Conservation (phyloP, 2,888 invertebrate genomes). For the Agelastica alni region DNA sequence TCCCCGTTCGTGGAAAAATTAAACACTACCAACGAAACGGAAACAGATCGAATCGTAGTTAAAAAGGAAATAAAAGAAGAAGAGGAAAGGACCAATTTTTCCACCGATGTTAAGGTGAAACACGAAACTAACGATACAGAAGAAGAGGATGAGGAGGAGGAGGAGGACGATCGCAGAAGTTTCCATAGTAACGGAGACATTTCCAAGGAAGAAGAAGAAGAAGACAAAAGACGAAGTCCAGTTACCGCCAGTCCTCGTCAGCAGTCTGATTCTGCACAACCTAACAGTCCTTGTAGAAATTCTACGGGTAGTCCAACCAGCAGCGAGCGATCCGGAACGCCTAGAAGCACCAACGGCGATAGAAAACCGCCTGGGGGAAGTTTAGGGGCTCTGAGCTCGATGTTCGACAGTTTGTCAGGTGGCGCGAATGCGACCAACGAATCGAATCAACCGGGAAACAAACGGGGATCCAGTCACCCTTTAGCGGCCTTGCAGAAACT, state of each 20-base stretch:
- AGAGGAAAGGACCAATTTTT: constrained; percentile 48
- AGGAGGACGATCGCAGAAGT: constrained; percentile 55
- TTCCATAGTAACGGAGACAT: constrained; percentile 52
- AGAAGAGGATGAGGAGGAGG: constrained; percentile 56
- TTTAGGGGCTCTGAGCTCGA: constrained; percentile 82
- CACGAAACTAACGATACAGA: constrained; percentile 52
- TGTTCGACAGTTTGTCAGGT: constrained; percentile 87
- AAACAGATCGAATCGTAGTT: constrained; percentile 53
- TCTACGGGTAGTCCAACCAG: constrained; percentile 74
- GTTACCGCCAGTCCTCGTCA: constrained; percentile 52
- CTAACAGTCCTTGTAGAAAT: constrained; percentile 66
- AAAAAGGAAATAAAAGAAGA: constrained; percentile 54
- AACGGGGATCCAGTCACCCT: constrained; percentile 82
- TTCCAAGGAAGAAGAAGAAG: constrained; percentile 49
- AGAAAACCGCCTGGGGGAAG: constrained; percentile 67
- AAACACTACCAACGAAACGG: constrained; percentile 54
- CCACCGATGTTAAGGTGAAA: constrained; percentile 56
- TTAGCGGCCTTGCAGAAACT: constrained; percentile 93
- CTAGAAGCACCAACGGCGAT: constrained; percentile 67
- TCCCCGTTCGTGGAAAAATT: constrained; percentile 55
- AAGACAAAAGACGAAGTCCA: constrained; percentile 51
- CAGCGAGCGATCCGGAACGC: constrained; percentile 77
- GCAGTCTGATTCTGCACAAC: constrained; percentile 50
- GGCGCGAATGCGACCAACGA: constrained; percentile 57
- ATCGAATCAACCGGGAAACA: constrained; percentile 60